Evolutionary conservation across 2,797 vertebrate species (phyloP).

Genomic region (Phrynocephalus vlangalii): DNA sequence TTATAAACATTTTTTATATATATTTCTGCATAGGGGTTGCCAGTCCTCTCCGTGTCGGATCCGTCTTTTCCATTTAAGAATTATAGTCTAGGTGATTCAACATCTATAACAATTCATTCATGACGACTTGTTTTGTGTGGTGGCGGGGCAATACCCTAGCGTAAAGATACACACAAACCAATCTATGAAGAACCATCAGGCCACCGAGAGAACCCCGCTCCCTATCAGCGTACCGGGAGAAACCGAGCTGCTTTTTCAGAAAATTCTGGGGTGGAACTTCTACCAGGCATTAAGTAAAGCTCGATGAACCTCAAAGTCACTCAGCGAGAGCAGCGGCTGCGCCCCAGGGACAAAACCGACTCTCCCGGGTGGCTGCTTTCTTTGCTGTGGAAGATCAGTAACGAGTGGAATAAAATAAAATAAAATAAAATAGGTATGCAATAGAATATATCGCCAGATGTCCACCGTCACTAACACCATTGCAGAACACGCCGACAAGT

Average conservation of each 20-base stretch:
- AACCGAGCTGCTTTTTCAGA: neutral
- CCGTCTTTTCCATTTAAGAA: no score
- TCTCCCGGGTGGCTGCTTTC: no score
- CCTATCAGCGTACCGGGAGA: no score
- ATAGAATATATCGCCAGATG: neutral
- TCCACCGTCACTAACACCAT: neutral
- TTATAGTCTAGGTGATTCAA: no score
- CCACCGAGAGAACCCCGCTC: no score
- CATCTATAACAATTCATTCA: no score
- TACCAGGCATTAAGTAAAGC: neutral
- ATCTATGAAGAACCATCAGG: no score
- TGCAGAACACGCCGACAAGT: fast-evolving
- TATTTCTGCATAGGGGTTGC: neutral
- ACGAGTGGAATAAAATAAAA: neutral
- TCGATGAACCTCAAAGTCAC: neutral
- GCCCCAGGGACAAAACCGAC: neutral
- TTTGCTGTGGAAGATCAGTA: neutral
- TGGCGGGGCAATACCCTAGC: no score
- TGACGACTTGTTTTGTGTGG: no score
- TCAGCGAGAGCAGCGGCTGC: neutral
- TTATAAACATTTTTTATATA: neutral
- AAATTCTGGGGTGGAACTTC: neutral
- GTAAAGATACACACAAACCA: no score
- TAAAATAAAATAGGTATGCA: neutral
- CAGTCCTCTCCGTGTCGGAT: neutral